Evolutionary conservation across 2,113 vertebrate species (phyloP), one percentile per base, ranked within the genome.

Genomic region (Ardeotis arabs): DNA sequence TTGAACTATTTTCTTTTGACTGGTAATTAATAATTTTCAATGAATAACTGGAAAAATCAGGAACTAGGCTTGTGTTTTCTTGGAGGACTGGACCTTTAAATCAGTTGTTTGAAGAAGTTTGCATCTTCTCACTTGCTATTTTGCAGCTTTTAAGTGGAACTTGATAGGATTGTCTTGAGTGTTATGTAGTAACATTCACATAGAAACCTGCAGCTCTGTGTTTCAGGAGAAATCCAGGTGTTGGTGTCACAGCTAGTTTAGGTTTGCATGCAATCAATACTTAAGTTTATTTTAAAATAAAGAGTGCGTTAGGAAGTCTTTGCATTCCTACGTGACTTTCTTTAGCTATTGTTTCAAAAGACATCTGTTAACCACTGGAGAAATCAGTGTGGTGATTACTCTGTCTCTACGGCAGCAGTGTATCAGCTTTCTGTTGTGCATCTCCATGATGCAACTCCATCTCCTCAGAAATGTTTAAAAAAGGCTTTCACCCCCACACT

Each of bases 391-490:
- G 33, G 74, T 82, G 67, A 76, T 83, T 39, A 22, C 52, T 60
- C 66, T 88, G 87, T 97, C 84, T 87, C 93, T 75, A 41, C 93
- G 72, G 72, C 93, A 96, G 87, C 85, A 75, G 8, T 16, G 10
- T 12, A 44, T 62, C 47, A 8, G 13, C 64, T 93, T 96, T 84
- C 35, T 90, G 18, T 77, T 4, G 4, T 49, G 39, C 24, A 60
- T 68, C 64, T 66, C 39, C n/a, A 4, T 49, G 60, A 87, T 44
- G 41, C 41, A 15, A 16, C 41, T 44, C 41, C 41, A 44, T 44
- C 90, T 60, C 45, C 63, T 68, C 53, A 84, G 41, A 59, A 85
- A 62, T 28, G 45, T 47, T 93, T 55, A 77, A 89, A n/a, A 89
- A 20, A 87, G 59, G 18, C 39, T 52, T 45, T 33, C 16, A 6